Evolutionary conservation across 1,140 invertebrate genomes (phyloP).

Genomic region (Zaprionus capensis): DNA sequence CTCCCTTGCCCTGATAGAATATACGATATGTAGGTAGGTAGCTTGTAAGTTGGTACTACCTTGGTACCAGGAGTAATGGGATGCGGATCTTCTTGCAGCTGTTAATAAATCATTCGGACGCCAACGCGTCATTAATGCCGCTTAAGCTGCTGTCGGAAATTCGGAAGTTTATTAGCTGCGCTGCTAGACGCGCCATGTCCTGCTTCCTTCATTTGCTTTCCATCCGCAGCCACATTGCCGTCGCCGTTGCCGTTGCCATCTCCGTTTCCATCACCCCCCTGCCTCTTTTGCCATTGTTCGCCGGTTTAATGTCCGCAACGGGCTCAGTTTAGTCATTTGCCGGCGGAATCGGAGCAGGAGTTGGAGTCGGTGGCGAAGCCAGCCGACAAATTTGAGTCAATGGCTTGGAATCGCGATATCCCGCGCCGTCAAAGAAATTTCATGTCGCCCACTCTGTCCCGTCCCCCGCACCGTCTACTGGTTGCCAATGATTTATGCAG

Average conservation of each 20-base stretch:
- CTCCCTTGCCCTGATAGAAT: not conserved
- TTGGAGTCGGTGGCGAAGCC: not conserved
- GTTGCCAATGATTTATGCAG: conserved; percentile 47
- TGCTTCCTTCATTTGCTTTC: conserved; percentile 3
- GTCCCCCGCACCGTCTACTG: not conserved
- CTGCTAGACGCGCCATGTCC: conserved; percentile 43
- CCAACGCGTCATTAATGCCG: conserved; percentile 59
- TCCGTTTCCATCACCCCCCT: not conserved
- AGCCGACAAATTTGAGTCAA: conserved; percentile 60
- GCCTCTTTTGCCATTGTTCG: not conserved
- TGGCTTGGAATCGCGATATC: conserved; percentile 48
- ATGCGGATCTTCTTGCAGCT: not conserved
- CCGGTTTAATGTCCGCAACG: conserved; percentile 38
- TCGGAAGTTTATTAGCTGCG: conserved; percentile 61
- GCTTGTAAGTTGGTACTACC: not conserved
- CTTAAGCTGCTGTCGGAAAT: conserved; percentile 62
- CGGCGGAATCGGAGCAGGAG: not conserved
- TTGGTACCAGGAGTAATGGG: not conserved
- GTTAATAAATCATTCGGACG: conserved; percentile 62
- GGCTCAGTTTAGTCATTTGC: conserved; percentile 31
- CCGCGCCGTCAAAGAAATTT: conserved; percentile 35
- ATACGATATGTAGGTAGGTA: not conserved
- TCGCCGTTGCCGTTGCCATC: not conserved
- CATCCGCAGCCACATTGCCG: not conserved
- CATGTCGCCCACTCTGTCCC: conserved; percentile 1